Conservation (phyloP, 2,113 vertebrate species). For the Apodemus sylvaticus region DNA sequence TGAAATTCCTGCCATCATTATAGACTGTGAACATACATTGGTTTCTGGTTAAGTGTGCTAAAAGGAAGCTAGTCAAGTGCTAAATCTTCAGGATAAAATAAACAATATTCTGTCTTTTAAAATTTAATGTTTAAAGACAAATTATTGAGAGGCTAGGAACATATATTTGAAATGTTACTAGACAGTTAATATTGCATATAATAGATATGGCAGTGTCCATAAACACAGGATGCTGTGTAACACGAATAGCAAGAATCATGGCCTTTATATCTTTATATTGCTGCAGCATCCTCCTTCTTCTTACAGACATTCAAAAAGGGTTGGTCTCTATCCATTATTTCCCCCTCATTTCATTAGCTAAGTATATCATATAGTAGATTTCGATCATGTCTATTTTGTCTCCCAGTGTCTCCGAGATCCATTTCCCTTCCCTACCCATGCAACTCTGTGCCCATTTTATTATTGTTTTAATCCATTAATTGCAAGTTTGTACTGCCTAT, state of each 20-base stretch:
- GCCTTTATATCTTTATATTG: not conserved
- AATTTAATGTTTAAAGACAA: not conserved
- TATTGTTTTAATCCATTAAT: not conserved
- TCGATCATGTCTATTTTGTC: not conserved
- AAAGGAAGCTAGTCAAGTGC: not conserved
- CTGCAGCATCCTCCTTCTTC: not conserved
- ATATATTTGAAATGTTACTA: not conserved
- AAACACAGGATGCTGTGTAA: not conserved
- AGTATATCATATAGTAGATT: not conserved
- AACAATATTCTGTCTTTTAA: not conserved
- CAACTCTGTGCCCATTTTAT: not conserved
- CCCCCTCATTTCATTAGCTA: not conserved
- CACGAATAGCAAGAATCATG: rapidly evolving
- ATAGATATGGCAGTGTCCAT: no score
- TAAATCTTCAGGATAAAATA: not conserved
- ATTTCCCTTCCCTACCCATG: no score
- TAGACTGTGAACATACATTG: not conserved
- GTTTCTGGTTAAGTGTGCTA: not conserved
- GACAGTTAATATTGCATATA: not conserved
- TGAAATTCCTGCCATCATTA: not conserved
- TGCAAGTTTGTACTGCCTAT: not conserved
- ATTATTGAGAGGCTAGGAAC: not conserved
- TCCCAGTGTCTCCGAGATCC: not conserved
- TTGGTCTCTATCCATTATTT: not conserved
- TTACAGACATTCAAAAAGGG: not conserved